These are phyloP conservation scores for Enhydra lutris DNA, from an alignment of 2,113 vertebrate species.

Conservation along the genomic window DNA sequence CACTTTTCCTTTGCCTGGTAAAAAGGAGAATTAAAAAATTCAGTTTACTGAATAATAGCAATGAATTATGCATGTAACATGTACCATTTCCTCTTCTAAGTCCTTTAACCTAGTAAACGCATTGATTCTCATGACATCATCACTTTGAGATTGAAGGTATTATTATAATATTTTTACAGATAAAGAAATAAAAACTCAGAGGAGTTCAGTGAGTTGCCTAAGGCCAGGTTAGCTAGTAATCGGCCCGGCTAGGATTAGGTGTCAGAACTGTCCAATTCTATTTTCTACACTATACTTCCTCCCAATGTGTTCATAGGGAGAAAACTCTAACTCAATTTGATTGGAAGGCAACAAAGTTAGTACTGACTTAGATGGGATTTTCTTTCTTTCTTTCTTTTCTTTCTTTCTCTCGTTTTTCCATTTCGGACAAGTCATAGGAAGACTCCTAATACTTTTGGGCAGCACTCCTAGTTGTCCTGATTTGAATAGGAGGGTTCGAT, in stretches of 20 bases:
- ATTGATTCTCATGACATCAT: not conserved
- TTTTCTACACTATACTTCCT: not conserved
- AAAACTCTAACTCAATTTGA: not conserved
- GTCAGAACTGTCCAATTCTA: not conserved
- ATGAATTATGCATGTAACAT: not conserved
- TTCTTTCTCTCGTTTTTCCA: not conserved
- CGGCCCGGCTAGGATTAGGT: not conserved
- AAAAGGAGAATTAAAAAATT: not conserved
- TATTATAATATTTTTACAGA: not conserved
- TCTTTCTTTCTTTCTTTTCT: not conserved
- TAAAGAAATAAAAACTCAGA: not conserved
- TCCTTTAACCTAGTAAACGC: not conserved
- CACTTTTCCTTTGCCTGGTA: not conserved
- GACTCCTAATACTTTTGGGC: not conserved
- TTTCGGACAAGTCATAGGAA: not conserved
- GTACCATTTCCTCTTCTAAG: not conserved
- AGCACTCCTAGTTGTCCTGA: not conserved
- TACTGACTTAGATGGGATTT: not conserved
- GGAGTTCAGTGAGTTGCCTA: not conserved
- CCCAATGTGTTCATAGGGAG: not conserved
- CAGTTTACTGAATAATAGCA: not conserved
- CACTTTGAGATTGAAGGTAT: not conserved
- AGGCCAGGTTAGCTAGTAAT: not conserved
- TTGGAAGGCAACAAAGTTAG: not conserved
- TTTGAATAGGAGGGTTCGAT: not conserved